phyloP scores from a whole-genome alignment of 2,113 vertebrate genomes.

The Rhinogobius similis region DNA sequence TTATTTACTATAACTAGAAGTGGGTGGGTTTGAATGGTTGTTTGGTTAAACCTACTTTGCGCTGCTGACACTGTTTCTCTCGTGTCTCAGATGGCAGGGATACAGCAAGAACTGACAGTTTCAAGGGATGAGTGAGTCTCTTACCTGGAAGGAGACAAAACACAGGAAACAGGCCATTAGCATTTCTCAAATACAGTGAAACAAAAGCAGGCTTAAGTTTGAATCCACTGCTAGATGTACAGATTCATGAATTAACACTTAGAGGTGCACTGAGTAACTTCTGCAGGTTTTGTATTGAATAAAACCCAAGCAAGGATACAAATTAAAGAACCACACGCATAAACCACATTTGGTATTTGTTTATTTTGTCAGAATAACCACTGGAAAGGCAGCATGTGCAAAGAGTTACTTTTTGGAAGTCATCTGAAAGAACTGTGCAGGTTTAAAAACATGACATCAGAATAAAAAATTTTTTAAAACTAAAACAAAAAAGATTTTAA shows the following conservation, averaged over 20 bases:
- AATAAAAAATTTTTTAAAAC: too few species aligned
- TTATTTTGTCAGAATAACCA: too few species aligned
- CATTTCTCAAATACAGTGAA: background rate
- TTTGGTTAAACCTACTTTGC: background rate
- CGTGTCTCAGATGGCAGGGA: background rate
- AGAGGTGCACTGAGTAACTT: too few species aligned
- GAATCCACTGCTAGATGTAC: too few species aligned
- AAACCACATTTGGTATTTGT: too few species aligned
- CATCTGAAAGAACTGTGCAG: background rate
- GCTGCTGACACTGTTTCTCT: background rate
- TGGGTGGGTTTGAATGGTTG: background rate
- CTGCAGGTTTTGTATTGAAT: too few species aligned
- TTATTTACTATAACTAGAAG: background rate
- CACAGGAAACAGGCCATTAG: background rate
- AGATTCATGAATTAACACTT: too few species aligned
- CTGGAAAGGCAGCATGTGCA: too few species aligned
- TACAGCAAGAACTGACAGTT: background rate
- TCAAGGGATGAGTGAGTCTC: background rate
- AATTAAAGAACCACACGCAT: too few species aligned
- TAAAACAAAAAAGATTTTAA: background rate
- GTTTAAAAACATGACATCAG: background rate
- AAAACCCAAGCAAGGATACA: too few species aligned
- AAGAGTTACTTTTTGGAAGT: background rate
- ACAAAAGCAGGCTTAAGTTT: background rate
- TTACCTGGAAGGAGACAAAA: constrained; percentile 4